Evolutionary conservation across 1,140 invertebrate species (phyloP).

Genomic region (Dryas iulia): DNA sequence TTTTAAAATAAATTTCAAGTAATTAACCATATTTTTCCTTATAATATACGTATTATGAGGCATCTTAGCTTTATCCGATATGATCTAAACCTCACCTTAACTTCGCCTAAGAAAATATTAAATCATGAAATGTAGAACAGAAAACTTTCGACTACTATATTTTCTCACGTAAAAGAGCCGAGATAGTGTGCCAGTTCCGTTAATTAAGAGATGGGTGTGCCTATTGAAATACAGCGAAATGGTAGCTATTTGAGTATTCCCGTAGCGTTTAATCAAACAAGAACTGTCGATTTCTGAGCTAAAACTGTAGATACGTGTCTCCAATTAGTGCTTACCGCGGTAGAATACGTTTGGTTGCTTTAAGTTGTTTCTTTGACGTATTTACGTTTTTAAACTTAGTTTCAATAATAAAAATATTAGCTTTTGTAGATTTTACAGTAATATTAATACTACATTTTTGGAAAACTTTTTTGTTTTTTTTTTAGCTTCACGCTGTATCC

Average conservation of each 20-base stretch:
- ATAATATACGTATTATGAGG: neutral
- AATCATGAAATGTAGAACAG: neutral
- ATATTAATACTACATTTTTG: no score
- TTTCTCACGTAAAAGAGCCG: slow-evolving; percentile 22
- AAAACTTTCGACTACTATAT: slow-evolving; percentile 10
- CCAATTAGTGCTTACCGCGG: slow-evolving; percentile 55
- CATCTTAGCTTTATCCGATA: neutral
- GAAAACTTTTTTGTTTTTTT: no score
- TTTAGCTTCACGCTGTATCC: no score
- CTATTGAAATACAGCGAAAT: slow-evolving; percentile 42
- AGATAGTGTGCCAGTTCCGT: slow-evolving; percentile 42
- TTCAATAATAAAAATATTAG: no score
- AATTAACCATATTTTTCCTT: neutral
- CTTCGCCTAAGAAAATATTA: neutral
- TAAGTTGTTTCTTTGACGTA: neutral
- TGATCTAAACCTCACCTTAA: neutral
- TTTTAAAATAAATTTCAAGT: no score
- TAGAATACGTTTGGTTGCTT: slow-evolving; percentile 42
- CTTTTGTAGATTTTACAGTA: no score
- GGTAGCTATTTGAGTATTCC: slow-evolving; percentile 50
- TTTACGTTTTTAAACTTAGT: neutral
- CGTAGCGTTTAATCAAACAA: slow-evolving; percentile 59
- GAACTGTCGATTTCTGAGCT: slow-evolving; percentile 60
- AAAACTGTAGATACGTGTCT: slow-evolving; percentile 59
- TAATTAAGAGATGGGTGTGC: slow-evolving; percentile 41